Base-by-base conservation (phyloP, 2,888 invertebrate genomes). In the Oithona nana region DNA sequence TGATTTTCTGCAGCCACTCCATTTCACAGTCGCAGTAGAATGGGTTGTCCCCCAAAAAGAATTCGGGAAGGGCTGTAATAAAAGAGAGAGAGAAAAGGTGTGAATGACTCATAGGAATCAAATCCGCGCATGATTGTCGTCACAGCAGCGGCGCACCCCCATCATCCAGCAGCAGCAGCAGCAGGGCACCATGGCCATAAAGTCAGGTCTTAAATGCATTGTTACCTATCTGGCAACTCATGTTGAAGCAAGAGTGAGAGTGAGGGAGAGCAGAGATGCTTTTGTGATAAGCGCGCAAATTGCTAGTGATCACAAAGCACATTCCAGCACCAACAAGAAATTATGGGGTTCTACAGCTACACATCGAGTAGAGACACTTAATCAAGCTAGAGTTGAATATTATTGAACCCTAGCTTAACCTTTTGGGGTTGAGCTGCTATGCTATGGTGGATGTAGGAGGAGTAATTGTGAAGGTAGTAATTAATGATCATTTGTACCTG, bases 1-100 rank as follows among this genome's bases (percentile, higher is more conserved):
- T 85, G 84, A 72, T 86, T 82, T 71, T 77, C 69, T 84, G 81
- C 69, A 88, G 72, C 87, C 88, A 89, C 74, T 87, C 87, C 84
- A 88, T 84, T 69, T 82, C 82, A 74, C 88, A 88, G 74, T 87
- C 84, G 73, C 88, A 89, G 68, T 81, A 79, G 72, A 88, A 83
- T 65, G 87, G 87, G 77, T 88, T 88, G 69, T 81, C 81, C 57
- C 84, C 84, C 67, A 88, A 80, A 72, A 82, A 84, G 73, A 88
- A 85, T 71, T 83, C 81, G 20, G 86, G 85, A 68, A 84, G 74
- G 70, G 83, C 79, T 63, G 80, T 75, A 68, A 80, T 79, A 71
- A 86, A 74, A 67, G 88, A 63, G 66, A 87, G 77, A 22, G 86
- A 26, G 24, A 22, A 4, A 52, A 26, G 2, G 26, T 52, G 22